Conservation (phyloP, 2,797 vertebrate genomes). For the Girardinus metallicus region DNA sequence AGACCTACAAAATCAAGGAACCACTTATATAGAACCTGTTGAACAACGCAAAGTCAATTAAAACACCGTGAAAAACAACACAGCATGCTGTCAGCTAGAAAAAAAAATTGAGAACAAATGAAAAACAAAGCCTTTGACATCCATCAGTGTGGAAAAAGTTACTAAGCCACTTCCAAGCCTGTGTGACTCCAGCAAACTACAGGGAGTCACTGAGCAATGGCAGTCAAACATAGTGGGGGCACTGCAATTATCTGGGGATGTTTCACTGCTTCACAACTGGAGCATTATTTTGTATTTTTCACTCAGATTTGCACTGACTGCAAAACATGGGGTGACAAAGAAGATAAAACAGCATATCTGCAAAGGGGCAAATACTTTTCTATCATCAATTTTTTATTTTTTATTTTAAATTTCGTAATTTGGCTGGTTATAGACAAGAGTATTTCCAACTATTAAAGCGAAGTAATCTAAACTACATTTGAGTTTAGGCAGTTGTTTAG, state of each 20-base stretch:
- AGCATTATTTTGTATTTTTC: too few relatives aligned
- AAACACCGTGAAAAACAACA: not conserved
- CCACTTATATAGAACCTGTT: not conserved
- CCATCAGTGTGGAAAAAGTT: not conserved
- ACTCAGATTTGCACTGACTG: too few relatives aligned
- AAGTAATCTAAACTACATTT: too few relatives aligned
- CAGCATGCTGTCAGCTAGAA: not conserved
- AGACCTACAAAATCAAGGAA: not conserved
- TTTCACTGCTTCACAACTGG: too few relatives aligned
- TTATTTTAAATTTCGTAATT: too few relatives aligned
- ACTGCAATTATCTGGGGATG: too few relatives aligned
- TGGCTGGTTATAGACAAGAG: too few relatives aligned
- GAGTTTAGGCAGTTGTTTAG: not conserved
- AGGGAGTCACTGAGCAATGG: not conserved
- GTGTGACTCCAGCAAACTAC: not conserved
- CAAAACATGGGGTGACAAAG: not conserved
- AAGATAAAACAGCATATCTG: not conserved
- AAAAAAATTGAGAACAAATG: not conserved
- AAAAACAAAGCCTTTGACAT: not conserved
- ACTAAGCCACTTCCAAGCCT: not conserved
- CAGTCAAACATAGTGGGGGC: not conserved
- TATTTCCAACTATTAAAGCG: too few relatives aligned
- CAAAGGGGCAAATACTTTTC: too few relatives aligned
- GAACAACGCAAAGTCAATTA: not conserved
- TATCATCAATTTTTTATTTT: too few relatives aligned